These are phyloP conservation scores for Artemisiospiza belli DNA, from an alignment of 2,113 vertebrate species.

Conservation along the genomic window DNA sequence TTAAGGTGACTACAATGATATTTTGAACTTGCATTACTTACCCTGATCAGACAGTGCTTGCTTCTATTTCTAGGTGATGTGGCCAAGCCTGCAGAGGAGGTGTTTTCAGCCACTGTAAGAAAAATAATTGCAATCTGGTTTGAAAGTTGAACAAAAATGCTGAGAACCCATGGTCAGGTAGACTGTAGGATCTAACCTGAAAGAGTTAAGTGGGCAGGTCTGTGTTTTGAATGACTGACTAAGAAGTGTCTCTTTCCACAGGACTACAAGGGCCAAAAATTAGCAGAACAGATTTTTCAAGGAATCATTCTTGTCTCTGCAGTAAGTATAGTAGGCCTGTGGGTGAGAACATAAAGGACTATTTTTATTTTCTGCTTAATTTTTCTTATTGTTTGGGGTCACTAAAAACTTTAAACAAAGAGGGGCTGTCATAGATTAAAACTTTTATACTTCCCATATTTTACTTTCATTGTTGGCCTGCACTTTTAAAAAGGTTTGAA, in stretches of 20 bases:
- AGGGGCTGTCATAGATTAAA: neutral
- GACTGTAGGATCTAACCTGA: neutral
- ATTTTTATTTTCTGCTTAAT: neutral
- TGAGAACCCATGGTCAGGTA: neutral
- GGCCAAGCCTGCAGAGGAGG: neutral
- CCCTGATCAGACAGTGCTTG: neutral
- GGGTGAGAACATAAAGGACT: neutral
- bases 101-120: neutral
- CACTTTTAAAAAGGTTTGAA: neutral
- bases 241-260: slow-evolving; percentile 26
- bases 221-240: neutral
- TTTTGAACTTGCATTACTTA: neutral
- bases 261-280: slow-evolving; percentile 98
- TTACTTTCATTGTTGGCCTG: neutral
- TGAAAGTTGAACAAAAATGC: neutral
- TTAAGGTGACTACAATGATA: rapidly evolving
- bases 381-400: neutral
- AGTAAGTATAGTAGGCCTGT: slow-evolving; percentile 75
- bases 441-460: neutral
- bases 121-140: neutral
- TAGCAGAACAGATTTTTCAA: slow-evolving; percentile 98
- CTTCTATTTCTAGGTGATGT: neutral
- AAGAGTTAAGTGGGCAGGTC: neutral
- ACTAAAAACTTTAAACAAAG: neutral
- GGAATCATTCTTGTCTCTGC: slow-evolving; percentile 94